Evolutionary conservation across 2,888 invertebrate species (phyloP), one percentile per base, ranked within the genome.

Genomic region (Argynnis bischoffii): DNA sequence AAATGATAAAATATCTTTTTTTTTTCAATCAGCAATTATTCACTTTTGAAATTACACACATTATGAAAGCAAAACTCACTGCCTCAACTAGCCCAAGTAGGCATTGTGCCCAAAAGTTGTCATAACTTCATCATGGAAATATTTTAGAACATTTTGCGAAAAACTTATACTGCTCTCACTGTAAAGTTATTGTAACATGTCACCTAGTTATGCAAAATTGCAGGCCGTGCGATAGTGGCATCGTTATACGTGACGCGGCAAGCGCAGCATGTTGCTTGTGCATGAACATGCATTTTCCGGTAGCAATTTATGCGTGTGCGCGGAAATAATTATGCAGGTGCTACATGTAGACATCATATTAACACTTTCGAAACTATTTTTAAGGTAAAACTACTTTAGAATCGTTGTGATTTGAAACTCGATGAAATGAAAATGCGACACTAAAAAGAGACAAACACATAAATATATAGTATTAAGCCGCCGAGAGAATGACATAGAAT

Each of bases 181-280:
- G 41, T 16, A 57, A 46, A 64, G 8, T 41, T 57, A 57, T 56
- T 57, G 64, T 57, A 65, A 64, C 47, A 46, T 41, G 57, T 51
- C 41, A 51, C 26, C 64, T 64, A 31, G 64, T 64, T 64, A 64
- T 56, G 64, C 26, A 65, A 65, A 65, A 41, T 14, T 57, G 57
- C 48, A 46, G 14, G 57, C 51, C 21, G 56, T 56, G 56, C 51
- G 56, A 56, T 51, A 65, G 56, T 26, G 16, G 63, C 57, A 47
- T 54, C 61, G 53, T 69, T 59, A 55, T 51, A 69, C 69, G 69
- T 69, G 69, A 57, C 59, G 50, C 31, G 46, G 66, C 69, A 69
- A 66, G 63, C 59, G 55, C 59, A 50, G 55, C 51, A 21, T 66
- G 48, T 63, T 4, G 63, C 59, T 66, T 63, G 61, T 61, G 66